These are phyloP conservation scores for Cervus canadensis DNA, from an alignment of 2,113 vertebrate genomes.

Conservation along the genomic window DNA sequence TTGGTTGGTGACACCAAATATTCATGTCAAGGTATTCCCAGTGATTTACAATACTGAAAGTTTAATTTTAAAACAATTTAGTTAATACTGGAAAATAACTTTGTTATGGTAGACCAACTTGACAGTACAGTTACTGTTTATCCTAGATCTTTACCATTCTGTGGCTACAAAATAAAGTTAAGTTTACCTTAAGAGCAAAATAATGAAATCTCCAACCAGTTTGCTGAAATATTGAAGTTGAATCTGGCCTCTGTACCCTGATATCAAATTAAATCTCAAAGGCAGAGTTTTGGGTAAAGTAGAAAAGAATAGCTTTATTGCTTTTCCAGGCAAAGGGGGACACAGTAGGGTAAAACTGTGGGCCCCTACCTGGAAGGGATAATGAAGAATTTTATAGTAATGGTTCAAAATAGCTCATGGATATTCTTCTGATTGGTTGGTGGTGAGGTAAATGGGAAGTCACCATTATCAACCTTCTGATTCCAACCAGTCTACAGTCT, in stretches of 20 bases:
- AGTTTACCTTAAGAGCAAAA: not conserved
- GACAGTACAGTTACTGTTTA: not conserved
- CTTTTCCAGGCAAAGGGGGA: not conserved
- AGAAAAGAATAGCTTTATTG: not conserved
- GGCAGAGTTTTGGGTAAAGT: not conserved
- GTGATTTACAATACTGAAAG: not conserved
- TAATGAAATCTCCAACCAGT: not conserved
- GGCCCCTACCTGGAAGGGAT: not conserved
- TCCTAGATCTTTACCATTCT: not conserved
- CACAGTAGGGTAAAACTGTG: not conserved
- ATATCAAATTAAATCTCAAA: not conserved
- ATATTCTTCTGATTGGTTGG: not conserved
- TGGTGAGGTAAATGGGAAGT: not conserved
- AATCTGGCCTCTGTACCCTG: not conserved
- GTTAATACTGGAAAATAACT: not conserved
- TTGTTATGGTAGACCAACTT: not conserved
- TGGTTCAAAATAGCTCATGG: not conserved
- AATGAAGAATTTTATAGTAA: not conserved
- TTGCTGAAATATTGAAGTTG: not conserved
- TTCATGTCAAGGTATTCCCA: not conserved
- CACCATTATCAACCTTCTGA: not conserved
- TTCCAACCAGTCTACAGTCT: not conserved
- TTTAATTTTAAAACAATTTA: conserved; percentile 14
- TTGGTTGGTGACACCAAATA: not conserved
- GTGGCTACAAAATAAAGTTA: not conserved